These are phyloP conservation scores for Australoheros facetus DNA, from an alignment of 2,797 vertebrate genomes.

Conservation along the genomic window DNA sequence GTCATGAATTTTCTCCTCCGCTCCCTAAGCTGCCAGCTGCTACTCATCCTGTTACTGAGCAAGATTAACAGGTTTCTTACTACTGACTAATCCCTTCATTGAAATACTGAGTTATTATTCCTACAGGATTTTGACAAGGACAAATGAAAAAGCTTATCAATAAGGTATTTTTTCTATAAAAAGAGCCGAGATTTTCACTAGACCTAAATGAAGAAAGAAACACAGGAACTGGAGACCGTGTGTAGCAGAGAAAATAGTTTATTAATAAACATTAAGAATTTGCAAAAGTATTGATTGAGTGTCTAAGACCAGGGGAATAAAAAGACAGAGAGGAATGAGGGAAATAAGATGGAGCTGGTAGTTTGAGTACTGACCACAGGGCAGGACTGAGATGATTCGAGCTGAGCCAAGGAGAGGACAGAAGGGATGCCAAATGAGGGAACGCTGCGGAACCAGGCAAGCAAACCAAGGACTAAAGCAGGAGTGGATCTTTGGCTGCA, in stretches of 20 bases:
- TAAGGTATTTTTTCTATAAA: neutral
- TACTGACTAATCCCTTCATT: neutral
- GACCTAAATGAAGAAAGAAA: neutral
- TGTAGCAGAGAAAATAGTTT: neutral
- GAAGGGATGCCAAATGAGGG: neutral
- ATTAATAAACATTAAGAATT: neutral
- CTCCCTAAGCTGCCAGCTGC: neutral
- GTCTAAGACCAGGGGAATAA: neutral
- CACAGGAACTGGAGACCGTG: neutral
- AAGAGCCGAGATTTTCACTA: too few species aligned
- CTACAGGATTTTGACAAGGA: neutral
- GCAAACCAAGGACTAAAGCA: neutral
- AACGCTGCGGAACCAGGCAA: neutral
- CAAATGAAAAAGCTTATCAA: neutral
- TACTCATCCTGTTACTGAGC: neutral
- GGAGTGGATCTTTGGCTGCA: neutral
- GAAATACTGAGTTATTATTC: neutral
- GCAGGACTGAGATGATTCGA: neutral
- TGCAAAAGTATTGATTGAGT: neutral
- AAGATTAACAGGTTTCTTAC: neutral
- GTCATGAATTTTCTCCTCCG: neutral
- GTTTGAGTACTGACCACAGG: neutral
- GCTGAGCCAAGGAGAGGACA: neutral
- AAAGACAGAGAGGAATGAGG: neutral
- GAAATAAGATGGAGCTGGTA: neutral